These are phyloP conservation scores for Ormyrus thymus DNA, from an alignment of 2,888 invertebrate species.

Conservation along the genomic window DNA sequence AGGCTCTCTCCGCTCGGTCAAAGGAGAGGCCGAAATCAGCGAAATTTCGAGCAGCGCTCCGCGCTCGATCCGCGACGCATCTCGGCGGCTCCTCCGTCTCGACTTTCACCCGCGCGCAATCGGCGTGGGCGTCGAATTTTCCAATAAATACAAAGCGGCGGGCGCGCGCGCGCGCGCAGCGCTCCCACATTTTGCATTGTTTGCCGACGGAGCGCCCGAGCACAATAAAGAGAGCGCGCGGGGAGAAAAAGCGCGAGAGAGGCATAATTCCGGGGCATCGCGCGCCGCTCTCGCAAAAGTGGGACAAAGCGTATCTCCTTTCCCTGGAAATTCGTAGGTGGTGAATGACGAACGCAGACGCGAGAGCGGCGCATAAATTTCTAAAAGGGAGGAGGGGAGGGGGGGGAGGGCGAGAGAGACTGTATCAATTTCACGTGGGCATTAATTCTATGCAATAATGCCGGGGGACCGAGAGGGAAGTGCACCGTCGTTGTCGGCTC, in stretches of 20 bases:
- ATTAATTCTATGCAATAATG: slow-evolving; percentile 46
- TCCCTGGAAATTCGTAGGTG: slow-evolving; percentile 54
- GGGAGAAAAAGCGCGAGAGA: slow-evolving; percentile 1
- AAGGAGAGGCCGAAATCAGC: background rate
- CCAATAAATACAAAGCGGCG: slow-evolving; percentile 51
- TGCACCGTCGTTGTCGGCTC: too few species aligned
- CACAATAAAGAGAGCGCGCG: background rate
- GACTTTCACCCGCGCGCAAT: slow-evolving; percentile 53
- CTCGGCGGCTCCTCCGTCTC: background rate
- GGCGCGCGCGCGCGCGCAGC: background rate
- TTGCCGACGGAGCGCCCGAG: slow-evolving; percentile 6
- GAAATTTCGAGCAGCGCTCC: slow-evolving; percentile 9
- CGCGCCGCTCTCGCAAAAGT: slow-evolving; percentile 2
- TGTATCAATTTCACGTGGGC: slow-evolving; percentile 49
- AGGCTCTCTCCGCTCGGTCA: background rate
- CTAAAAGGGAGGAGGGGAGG: background rate
- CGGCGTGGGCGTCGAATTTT: slow-evolving; percentile 53
- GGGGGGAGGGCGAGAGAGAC: background rate
- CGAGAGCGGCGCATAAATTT: slow-evolving; percentile 31
- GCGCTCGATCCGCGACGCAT: background rate
- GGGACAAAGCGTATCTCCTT: slow-evolving; percentile 45
- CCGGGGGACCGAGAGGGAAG: background rate
- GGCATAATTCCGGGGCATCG: slow-evolving; percentile 27
- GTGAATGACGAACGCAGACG: slow-evolving; percentile 54
- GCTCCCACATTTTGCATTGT: slow-evolving; percentile 57